phyloP scores from a whole-genome alignment of 1,140 invertebrate genomes.

The Nephotettix cincticeps region DNA sequence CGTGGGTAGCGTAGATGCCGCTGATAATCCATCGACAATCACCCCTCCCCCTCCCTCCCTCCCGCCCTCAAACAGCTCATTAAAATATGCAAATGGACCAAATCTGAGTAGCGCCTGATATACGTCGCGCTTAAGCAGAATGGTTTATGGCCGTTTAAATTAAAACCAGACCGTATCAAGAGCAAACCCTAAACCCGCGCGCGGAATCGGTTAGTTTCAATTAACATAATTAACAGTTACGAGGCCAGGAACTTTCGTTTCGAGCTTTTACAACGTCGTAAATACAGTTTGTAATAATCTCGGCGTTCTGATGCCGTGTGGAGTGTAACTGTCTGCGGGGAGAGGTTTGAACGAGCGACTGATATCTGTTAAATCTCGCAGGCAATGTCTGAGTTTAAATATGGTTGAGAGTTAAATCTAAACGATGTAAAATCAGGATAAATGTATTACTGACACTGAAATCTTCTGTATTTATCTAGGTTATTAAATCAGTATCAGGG shows the following conservation, averaged over 20 bases:
- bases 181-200: not conserved
- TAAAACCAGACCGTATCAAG: constrained; percentile 7
- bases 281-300: no score
- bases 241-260: not conserved
- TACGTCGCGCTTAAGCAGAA: constrained; percentile 1
- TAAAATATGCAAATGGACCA: constrained; percentile 10
- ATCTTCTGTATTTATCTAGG: no score
- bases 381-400: no score
- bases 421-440: no score
- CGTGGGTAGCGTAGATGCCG: not conserved
- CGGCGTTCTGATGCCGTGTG: no score
- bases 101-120: constrained; percentile 2
- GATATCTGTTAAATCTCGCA: no score
- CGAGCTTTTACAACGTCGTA: no score
- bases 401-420: no score
- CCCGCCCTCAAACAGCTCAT: not conserved
- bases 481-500: no score
- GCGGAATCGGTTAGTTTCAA: not conserved
- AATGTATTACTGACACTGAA: no score
- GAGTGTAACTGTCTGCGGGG: no score
- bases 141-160: constrained; percentile 12
- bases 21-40: not conserved
- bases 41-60: not conserved
- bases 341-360: no score
- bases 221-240: constrained; percentile 8